Evolutionary conservation across 2,797 vertebrate species (phyloP).

Genomic region (Todus mexicanus): DNA sequence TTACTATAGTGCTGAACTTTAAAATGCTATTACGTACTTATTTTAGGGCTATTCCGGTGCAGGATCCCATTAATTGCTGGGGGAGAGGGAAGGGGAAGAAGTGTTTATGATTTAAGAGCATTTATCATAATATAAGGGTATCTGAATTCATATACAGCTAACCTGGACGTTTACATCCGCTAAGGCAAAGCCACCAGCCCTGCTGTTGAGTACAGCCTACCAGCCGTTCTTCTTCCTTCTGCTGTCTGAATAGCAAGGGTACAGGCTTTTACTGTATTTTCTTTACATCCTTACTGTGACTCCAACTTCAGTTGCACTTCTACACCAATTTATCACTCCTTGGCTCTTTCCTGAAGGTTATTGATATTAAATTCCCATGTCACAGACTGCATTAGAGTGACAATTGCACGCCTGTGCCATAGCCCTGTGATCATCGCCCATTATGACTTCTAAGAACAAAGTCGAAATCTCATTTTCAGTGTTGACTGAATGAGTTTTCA

Average conservation of each 20-base stretch:
- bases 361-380: background rate
- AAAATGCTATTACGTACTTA: background rate
- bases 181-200: no score
- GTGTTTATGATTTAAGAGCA: background rate
- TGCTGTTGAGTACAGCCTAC: no score
- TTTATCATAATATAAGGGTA: background rate
- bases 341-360: background rate
- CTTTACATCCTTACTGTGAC: background rate
- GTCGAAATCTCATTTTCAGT: background rate
- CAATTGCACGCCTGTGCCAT: background rate
- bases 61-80: background rate
- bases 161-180: background rate
- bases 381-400: background rate
- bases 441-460: slow-evolving; percentile 13
- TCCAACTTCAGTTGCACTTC: background rate
- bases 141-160: background rate
- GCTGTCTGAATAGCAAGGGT: background rate
- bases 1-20: background rate
- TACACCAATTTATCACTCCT: background rate
- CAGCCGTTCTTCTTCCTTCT: background rate
- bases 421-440: background rate
- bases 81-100: no score
- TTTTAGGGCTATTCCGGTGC: background rate
- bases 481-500: background rate
- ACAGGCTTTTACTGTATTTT: background rate